Percentiles rank a stretch among this genome's conserved stretches.
phyloP scores from a whole-genome alignment of 2,888 invertebrate species.

The Melitaea athalia region DNA sequence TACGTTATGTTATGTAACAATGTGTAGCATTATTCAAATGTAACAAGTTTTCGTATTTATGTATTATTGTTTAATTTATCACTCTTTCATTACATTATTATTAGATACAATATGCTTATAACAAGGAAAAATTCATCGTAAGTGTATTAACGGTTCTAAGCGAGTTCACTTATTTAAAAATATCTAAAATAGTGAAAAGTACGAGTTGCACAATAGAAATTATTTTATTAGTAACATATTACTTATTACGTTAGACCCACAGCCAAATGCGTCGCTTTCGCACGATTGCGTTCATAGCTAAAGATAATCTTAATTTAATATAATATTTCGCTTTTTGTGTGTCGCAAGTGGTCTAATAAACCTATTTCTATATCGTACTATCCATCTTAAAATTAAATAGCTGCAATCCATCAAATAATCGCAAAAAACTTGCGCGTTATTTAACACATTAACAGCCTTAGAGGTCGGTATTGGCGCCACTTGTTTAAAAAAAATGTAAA shows the following conservation, averaged over 20 bases:
- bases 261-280: slow-evolving; percentile 66
- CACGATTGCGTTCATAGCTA: slow-evolving; percentile 47
- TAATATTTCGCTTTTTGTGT: slow-evolving; percentile 66
- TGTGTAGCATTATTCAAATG: slow-evolving; percentile 75
- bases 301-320: slow-evolving; percentile 33
- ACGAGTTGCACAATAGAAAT: slow-evolving; percentile 36
- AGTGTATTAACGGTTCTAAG: slow-evolving; percentile 59
- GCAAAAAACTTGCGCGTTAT: slow-evolving; percentile 49
- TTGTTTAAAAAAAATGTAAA: slow-evolving; percentile 2
- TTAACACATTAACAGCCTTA: slow-evolving; percentile 59
- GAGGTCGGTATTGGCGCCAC: slow-evolving; percentile 49
- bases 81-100: slow-evolving; percentile 71
- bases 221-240: slow-evolving; percentile 29
- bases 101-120: slow-evolving; percentile 66
- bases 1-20: slow-evolving; percentile 73
- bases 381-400: slow-evolving; percentile 68
- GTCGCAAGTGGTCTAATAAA: slow-evolving; percentile 78
- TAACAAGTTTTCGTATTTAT: slow-evolving; percentile 66
- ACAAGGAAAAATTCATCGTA: slow-evolving; percentile 58
- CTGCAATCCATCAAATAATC: slow-evolving; percentile 61
- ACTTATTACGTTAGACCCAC: slow-evolving; percentile 55
- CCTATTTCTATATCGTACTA: slow-evolving; percentile 76
- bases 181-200: slow-evolving; percentile 44
- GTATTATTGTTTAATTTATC: slow-evolving; percentile 79
- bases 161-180: slow-evolving; percentile 38